These are phyloP conservation scores for Siderastrea siderea DNA, from an alignment of 92 coral and sea anemone species.

Conservation along the genomic window DNA sequence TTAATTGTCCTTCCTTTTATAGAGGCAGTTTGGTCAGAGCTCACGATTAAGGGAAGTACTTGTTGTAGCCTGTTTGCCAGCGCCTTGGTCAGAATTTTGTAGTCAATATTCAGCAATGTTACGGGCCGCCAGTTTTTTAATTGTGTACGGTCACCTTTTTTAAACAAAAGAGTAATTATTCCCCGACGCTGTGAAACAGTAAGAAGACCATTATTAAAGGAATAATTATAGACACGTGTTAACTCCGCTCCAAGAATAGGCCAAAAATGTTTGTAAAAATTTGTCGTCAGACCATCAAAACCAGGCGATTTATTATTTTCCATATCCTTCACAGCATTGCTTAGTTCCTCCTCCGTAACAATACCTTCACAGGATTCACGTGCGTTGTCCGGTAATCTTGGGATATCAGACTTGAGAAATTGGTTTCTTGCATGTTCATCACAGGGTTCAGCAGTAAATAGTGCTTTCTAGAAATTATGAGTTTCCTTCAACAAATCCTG, in stretches of 20 bases:
- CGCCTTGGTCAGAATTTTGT: constrained; percentile 26
- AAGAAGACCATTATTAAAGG: not conserved
- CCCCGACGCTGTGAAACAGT: constrained; percentile 31
- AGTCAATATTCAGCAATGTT: constrained; percentile 20
- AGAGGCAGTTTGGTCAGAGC: constrained; percentile 49
- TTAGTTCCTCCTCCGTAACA: not conserved
- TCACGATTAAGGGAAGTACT: not conserved
- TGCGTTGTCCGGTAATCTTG: not conserved
- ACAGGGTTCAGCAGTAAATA: constrained; percentile 20
- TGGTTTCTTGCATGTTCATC: not conserved
- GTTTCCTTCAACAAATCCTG: constrained; percentile 1
- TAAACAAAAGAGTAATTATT: constrained; percentile 12
- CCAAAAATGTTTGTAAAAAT: too few relatives aligned
- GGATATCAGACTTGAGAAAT: not conserved
- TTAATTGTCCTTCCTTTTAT: constrained; percentile 36
- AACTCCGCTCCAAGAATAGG: not conserved
- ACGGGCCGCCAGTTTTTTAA: constrained; percentile 48
- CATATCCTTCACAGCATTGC: not conserved
- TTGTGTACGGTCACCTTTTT: constrained; percentile 28
- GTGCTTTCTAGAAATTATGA: constrained; percentile 5
- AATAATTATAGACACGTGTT: not conserved
- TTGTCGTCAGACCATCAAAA: too few relatives aligned
- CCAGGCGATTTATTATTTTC: too few relatives aligned
- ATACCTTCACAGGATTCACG: constrained; percentile 6
- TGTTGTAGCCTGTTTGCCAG: constrained; percentile 29